Conservation (phyloP, 2,888 invertebrate species). For the Drosophila subquinaria region DNA sequence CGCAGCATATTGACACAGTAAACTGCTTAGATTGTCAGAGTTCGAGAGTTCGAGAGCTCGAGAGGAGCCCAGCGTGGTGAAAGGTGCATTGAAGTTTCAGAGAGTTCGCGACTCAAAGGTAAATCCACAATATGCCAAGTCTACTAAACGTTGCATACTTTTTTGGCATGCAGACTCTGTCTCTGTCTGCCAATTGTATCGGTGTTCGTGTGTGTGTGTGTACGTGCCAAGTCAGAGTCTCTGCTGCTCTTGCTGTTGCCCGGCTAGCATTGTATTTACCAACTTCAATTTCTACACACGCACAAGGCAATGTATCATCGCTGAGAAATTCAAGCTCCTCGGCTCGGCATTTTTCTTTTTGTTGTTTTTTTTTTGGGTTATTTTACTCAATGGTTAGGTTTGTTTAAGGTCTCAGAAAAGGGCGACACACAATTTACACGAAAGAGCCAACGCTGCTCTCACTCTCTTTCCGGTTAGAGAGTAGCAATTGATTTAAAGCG, state of each 20-base stretch:
- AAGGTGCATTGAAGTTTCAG: constrained; percentile 66
- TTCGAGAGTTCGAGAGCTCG: constrained; percentile 78
- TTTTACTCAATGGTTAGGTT: constrained; percentile 43
- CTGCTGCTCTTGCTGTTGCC: constrained; percentile 33
- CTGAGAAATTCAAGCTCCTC: constrained; percentile 44
- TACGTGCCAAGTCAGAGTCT: constrained; percentile 43
- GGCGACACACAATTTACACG: constrained; percentile 8
- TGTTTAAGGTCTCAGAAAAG: constrained; percentile 50
- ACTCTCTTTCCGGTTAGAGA: not conserved
- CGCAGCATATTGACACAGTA: constrained; percentile 78
- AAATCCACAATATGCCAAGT: constrained; percentile 53
- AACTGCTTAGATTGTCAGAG: constrained; percentile 80
- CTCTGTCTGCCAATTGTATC: constrained; percentile 7
- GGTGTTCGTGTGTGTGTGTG: constrained; percentile 15
- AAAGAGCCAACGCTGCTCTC: constrained; percentile 20
- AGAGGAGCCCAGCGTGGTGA: constrained; percentile 44
- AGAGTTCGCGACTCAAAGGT: constrained; percentile 62
- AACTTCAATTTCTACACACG: constrained; percentile 42
- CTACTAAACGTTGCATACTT: constrained; percentile 58
- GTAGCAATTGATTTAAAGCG: constrained; percentile 38
- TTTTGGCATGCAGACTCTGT: constrained; percentile 42
- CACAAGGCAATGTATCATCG: constrained; percentile 34
- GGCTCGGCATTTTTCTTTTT: constrained; percentile 17
- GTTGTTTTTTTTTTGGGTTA: constrained; percentile 32
- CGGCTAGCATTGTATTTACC: constrained; percentile 41